Conservation (phyloP, 2,797 vertebrate species). For the Myotis vivesi region DNA sequence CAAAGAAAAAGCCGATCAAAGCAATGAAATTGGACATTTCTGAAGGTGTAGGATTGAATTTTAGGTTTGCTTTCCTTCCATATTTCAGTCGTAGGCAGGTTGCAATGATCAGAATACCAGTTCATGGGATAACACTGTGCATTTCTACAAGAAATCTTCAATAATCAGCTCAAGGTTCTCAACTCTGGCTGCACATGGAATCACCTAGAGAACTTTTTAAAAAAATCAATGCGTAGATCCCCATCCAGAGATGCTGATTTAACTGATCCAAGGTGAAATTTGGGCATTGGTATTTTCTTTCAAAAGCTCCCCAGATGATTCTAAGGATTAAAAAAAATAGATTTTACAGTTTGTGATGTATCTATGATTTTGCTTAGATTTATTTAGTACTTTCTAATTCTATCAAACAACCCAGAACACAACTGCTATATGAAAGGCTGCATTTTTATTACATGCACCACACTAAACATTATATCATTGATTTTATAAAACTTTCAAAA, state of each 20-base stretch:
- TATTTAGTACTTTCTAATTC: background rate
- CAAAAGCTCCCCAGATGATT: background rate
- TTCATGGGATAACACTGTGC: background rate
- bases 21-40: background rate
- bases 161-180: background rate
- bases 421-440: background rate
- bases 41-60: background rate
- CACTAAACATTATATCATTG: background rate
- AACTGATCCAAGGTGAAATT: background rate
- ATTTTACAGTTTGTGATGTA: conserved; percentile 20
- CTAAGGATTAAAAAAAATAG: background rate
- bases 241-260: conserved; percentile 11
- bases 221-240: background rate
- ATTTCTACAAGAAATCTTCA: conserved; percentile 36
- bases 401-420: background rate
- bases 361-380: background rate
- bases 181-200: background rate
- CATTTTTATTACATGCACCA: background rate
- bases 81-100: background rate
- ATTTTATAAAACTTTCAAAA: background rate
- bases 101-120: background rate
- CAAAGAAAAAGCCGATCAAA: background rate
- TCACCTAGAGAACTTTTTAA: background rate
- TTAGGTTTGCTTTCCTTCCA: background rate
- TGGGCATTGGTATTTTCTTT: background rate